Evolutionary conservation across 2,113 vertebrate species (phyloP).

Genomic region (Apteryx owenii): DNA sequence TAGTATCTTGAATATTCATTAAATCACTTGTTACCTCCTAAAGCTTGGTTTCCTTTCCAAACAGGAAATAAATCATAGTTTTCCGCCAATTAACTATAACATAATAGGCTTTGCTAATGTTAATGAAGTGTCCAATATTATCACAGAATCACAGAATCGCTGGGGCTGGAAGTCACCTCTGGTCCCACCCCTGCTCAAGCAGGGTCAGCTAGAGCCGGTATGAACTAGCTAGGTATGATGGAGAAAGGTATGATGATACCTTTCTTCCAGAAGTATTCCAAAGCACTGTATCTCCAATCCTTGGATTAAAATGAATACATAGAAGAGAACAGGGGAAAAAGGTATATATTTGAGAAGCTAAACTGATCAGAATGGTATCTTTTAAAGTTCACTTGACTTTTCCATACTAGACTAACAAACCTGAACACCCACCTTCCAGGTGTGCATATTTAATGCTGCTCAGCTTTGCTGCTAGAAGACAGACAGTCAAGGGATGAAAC

Average conservation of each 20-base stretch:
- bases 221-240: background rate
- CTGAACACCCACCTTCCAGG: fast-evolving
- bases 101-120: background rate
- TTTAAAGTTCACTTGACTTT: background rate
- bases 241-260: too few relatives aligned
- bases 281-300: background rate
- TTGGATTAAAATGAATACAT: background rate
- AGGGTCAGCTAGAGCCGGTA: background rate
- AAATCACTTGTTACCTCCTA: background rate
- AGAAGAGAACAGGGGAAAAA: background rate
- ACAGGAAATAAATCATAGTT: background rate
- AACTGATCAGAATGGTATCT: fast-evolving
- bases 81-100: background rate
- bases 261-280: background rate
- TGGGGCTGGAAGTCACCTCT: background rate
- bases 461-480: background rate
- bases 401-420: background rate
- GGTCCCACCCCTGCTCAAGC: background rate
- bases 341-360: background rate
- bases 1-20: background rate
- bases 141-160: background rate
- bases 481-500: background rate
- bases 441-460: background rate
- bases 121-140: background rate
- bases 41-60: background rate